Base-by-base conservation (phyloP, 2,888 invertebrate genomes). In the Slavum lentiscoides region DNA sequence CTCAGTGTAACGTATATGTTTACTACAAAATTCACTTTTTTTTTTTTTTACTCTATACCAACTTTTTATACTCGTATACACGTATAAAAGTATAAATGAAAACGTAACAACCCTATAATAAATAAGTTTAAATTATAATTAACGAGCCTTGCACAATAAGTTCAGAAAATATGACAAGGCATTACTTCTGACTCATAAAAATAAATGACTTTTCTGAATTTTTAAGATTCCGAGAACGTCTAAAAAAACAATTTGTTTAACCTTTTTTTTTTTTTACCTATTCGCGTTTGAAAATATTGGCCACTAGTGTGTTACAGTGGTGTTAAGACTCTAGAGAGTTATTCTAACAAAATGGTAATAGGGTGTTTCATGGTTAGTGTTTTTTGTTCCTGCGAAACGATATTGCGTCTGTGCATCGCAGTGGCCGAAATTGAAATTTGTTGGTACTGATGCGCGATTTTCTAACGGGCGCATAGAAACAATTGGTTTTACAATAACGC, bases 111-210 rank as follows among this genome's bases (percentile, higher is more conserved):
- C 53, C 49, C 13, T 17, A 43, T 23, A n/a, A n/a, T n/a, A 53
- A 68, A 68, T 53, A 68, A 53, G 68, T 53, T 68, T 68, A 68
- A 49, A 68, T 68, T 68, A 68, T 15, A 68, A 68, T 53, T 23
- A 49, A 21, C n/a, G 7, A 8, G n/a, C n/a, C 7, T 21, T 23
- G 43, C 6, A 61, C 39, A 23, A 73, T 61, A 73, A 73, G 49
- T 73, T 73, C 23, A 17, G n/a, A 30, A 62, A 62, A 73, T 73
- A 62, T 62, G 49, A 62, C 30, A 53, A 49, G n/a, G 49, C n/a
- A 61, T 62, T 73, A 73, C 61, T n/a, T 49, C 62, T n/a, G 5
- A 49, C 61, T 8, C 62, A 15, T 73, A 62, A 62, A 73, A 62
- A 73, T 53, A 73, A 62, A 73, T 62, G 15, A 73, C 23, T 61